Evolutionary conservation across 2,888 invertebrate genomes (phyloP), one percentile per base, ranked within the genome.

Genomic region (Lasioglossum villosulum): DNA sequence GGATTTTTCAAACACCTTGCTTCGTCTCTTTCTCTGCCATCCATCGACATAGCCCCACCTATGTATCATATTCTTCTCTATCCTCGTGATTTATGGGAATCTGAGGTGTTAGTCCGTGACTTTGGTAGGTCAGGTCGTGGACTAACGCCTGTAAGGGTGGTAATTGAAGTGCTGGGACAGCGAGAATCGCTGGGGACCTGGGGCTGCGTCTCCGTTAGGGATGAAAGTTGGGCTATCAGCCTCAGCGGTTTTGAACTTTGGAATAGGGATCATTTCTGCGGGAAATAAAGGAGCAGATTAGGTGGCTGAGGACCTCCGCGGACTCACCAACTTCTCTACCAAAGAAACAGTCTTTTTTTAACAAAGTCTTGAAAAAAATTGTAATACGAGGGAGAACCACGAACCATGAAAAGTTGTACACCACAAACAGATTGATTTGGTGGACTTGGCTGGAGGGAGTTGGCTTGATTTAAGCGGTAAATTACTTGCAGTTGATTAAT

Each of bases 81-180:
- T 78, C 78, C 59, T 75, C 66, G n/a, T 80, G 63, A 52, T 56
- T 52, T 45, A 84, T 45, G 56, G 70, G 72, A 80, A 63, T 30
- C 30, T 19, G 78, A 76, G 75, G 19, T 75, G 63, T 48, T 56
- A 76, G 82, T 81, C 82, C 66, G 82, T 84, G 71, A 79, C 39
- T 85, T 81, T 88, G 86, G 87, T 75, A 68, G 75, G 63, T 81
- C 88, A 82, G 86, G 88, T 82, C 66, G 86, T 82, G 75, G 77
- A 90, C 90, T 94, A 95, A 85, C 96, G 95, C 93, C 96, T 95
- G 93, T 96, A 96, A 77, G 96, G 96, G 93, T 96, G 96, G 93
- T 95, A 96, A 92, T 95, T 95, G 86, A 95, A 95, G 86, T 95
- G 94, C 89, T 95, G 95, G 90, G 93, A 93, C 83, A 96, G 94